Evolutionary conservation across 2,113 vertebrate genomes (phyloP).

Genomic region (Origma solitaria): DNA sequence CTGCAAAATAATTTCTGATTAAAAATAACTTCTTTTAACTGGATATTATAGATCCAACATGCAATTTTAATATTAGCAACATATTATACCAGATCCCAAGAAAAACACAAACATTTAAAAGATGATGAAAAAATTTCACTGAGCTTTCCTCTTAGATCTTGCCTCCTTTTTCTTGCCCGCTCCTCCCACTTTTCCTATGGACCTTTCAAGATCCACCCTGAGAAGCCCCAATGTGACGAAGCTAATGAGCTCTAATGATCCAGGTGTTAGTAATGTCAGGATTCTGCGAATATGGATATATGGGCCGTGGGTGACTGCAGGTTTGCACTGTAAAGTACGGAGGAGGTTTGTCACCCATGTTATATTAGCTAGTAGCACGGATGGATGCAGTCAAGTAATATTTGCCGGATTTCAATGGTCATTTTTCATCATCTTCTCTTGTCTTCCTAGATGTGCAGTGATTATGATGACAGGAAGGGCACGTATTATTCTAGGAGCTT

Average conservation of each 20-base stretch:
- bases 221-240: background rate
- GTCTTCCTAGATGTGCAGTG: background rate
- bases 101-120: background rate
- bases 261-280: background rate
- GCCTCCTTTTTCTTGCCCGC: background rate
- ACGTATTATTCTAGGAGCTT: constrained; percentile 6
- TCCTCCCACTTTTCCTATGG: background rate
- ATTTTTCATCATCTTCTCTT: background rate
- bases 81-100: background rate
- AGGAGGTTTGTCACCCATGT: background rate
- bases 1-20: background rate
- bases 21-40: background rate
- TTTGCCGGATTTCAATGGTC: background rate
- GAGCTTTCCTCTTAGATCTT: background rate
- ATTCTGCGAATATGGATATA: background rate
- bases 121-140: background rate
- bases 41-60: background rate
- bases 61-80: background rate
- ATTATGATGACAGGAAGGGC: background rate
- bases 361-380: background rate
- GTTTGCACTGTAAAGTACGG: background rate
- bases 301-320: background rate
- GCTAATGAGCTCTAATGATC: background rate
- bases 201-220: background rate
- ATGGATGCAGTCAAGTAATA: background rate